Evolutionary conservation across 2,797 vertebrate species (phyloP).

Genomic region (Mus minutoides): DNA sequence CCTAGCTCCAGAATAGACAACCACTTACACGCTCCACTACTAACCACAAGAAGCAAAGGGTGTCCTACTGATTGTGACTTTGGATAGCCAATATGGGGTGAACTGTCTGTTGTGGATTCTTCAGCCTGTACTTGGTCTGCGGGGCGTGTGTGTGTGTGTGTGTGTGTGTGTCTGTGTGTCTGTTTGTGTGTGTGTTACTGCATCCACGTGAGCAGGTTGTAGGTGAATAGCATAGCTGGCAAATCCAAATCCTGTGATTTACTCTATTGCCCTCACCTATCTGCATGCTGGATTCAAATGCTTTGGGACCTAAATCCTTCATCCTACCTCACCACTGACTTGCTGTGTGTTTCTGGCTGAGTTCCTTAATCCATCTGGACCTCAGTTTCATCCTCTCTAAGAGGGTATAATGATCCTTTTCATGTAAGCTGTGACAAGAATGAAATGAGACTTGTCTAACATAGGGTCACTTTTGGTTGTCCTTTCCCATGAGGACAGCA

Average conservation of each 20-base stretch:
- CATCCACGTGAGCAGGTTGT: background rate
- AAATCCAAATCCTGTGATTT: background rate
- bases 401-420: background rate
- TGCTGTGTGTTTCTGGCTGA: background rate
- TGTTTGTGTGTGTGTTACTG: background rate
- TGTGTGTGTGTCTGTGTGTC: background rate
- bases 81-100: background rate
- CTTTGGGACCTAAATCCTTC: background rate
- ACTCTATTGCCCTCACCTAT: background rate
- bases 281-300: background rate
- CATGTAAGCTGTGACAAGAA: background rate
- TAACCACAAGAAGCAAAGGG: background rate
- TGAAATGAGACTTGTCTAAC: background rate
- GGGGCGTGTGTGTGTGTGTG: background rate
- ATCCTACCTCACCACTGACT: background rate
- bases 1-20: background rate
- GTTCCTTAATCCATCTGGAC: background rate
- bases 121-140: background rate
- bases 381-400: conserved; percentile 19
- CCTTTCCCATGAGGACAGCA: background rate
- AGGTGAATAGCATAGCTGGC: background rate
- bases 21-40: background rate
- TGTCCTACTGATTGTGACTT: background rate
- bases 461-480: background rate
- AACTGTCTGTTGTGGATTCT: background rate